Conservation (phyloP, 1,140 invertebrate species). For the Solenopsis fugax region DNA sequence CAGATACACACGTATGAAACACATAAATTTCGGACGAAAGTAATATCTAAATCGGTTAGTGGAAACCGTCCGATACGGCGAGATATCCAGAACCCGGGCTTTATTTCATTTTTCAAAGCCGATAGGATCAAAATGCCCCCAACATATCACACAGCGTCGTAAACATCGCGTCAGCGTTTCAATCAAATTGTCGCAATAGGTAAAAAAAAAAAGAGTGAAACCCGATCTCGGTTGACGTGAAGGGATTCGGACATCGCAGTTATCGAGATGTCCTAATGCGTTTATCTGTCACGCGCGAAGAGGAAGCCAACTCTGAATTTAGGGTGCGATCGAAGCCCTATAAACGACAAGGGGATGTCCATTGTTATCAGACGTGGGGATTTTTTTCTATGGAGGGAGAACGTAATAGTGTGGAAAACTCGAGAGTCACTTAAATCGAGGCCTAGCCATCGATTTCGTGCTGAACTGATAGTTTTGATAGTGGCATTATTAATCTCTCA, state of each 20-base stretch:
- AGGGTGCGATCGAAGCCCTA: constrained; percentile 38
- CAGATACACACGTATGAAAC: constrained; percentile 56
- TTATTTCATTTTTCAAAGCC: constrained; percentile 65
- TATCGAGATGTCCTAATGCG: constrained; percentile 65
- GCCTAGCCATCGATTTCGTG: constrained; percentile 40
- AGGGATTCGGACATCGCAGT: constrained; percentile 38
- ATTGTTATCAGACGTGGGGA: constrained; percentile 43
- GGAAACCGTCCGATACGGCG: constrained; percentile 57
- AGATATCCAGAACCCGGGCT: constrained; percentile 38
- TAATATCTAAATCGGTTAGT: constrained; percentile 63
- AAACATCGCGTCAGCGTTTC: constrained; percentile 60
- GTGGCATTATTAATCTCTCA: constrained; percentile 52
- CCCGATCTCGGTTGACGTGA: constrained; percentile 25
- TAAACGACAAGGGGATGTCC: constrained; percentile 50
- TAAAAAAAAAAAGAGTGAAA: constrained; percentile 63
- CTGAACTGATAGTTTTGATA: not conserved
- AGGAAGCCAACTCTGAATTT: constrained; percentile 43
- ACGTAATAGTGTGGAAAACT: constrained; percentile 64
- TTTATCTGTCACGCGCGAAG: constrained; percentile 59
- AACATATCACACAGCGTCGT: constrained; percentile 54
- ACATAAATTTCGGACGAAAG: constrained; percentile 59
- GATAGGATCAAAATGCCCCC: constrained; percentile 56
- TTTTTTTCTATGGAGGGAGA: not conserved
- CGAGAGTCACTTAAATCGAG: constrained; percentile 61
- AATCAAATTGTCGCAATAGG: constrained; percentile 62